A percentile compares a stretch with the other conserved stretches of the same genome.
Evolutionary conservation across 35 echinoderm and acorn worm species (phyloP).

Genomic region (Lytechinus variegatus): DNA sequence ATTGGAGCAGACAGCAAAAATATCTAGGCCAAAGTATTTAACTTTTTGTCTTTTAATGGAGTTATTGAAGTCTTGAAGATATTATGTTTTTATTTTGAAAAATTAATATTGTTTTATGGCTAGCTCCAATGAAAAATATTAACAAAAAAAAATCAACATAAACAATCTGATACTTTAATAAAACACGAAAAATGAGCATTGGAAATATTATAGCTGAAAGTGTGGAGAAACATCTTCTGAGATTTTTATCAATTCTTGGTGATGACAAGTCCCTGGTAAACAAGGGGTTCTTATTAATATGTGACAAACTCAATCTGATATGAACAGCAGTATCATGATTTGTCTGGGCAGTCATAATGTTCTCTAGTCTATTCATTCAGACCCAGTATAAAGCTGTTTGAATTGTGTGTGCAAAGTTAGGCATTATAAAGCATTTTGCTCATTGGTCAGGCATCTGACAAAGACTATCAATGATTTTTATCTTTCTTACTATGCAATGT

Average conservation of each 20-base stretch:
- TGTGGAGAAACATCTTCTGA: not conserved
- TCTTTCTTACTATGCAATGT: no score
- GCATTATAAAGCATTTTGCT: not conserved
- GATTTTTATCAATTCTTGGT: not conserved
- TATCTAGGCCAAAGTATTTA: no score
- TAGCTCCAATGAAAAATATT: no score
- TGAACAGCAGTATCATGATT: not conserved
- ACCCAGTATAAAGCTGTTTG: not conserved
- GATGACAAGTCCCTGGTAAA: not conserved
- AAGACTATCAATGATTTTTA: not conserved
- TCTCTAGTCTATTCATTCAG: not conserved
- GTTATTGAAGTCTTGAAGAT: no score
- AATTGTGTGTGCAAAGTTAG: not conserved
- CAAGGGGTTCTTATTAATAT: not conserved
- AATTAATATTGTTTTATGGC: no score
- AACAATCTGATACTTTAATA: no score
- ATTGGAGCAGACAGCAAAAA: no score
- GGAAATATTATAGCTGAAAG: not conserved
- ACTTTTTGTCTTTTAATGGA: no score
- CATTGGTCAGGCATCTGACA: not conserved
- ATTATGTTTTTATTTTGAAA: no score
- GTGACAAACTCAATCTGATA: not conserved
- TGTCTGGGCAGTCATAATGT: not conserved
- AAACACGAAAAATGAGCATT: not conserved
- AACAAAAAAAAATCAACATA: no score